A percentile compares a stretch with the other conserved stretches of the same genome.
These are phyloP conservation scores for Pelecanoides urinatrix DNA, from an alignment of 2,113 vertebrate genomes.

Conservation along the genomic window DNA sequence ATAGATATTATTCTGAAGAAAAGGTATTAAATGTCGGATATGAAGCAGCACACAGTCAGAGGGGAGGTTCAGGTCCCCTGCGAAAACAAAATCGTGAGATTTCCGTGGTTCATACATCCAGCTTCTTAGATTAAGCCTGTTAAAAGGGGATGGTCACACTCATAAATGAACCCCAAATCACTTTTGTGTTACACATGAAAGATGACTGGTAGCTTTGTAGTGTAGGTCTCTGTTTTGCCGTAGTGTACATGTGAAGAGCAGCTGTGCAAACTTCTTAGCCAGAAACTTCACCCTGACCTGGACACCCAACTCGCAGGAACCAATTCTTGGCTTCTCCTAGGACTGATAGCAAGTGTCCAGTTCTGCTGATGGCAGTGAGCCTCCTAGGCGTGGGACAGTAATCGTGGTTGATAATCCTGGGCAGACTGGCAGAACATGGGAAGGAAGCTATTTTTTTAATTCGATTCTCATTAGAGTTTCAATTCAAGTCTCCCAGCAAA, in stretches of 20 bases:
- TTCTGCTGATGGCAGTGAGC: background rate
- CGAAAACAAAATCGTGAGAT: background rate
- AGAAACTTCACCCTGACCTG: background rate
- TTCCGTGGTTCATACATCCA: background rate
- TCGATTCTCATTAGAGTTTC: background rate
- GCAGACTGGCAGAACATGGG: background rate
- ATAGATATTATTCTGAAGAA: background rate
- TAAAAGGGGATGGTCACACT: background rate
- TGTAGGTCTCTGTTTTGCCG: background rate
- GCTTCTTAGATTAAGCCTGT: background rate
- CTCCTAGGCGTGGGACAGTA: background rate
- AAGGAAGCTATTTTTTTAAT: background rate
- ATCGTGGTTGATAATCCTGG: fast-evolving
- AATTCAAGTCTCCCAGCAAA: background rate
- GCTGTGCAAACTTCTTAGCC: background rate
- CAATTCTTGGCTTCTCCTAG: background rate
- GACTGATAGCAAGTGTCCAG: background rate
- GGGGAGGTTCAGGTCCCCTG: background rate
- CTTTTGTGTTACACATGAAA: background rate
- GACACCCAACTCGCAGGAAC: background rate
- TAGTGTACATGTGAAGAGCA: background rate
- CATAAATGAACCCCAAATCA: background rate
- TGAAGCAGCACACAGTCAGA: background rate
- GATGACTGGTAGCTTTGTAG: background rate
- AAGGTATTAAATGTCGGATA: fast-evolving